Evolutionary conservation across 2,797 vertebrate genomes (phyloP), one percentile per base, ranked within the genome.

Genomic region (Merluccius polli): DNA sequence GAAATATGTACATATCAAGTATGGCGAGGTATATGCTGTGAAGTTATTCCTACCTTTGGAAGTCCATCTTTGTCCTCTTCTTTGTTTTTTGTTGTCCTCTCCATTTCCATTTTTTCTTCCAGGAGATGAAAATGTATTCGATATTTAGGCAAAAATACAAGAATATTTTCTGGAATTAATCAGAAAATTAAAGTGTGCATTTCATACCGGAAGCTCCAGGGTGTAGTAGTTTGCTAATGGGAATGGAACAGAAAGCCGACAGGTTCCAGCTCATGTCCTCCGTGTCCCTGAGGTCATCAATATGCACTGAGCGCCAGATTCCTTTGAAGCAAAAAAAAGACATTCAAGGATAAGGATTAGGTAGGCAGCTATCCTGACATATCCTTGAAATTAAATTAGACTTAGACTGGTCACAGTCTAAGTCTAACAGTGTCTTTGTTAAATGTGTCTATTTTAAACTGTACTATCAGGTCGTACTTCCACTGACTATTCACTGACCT

Each of bases 251-350:
- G 81, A 94, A 92, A 77, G 75, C 82, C 30, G 86, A 81, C 69
- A 94, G 83, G 83, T 95, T 91, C 76, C 90, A 76, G 33, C 90
- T 93, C 93, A 94, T 93, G 77, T 93, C 92, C 21, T 90, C 83
- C 2, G 91, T 88, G 65, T 94, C 92, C 78, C 90, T 91, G 82
- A 95, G 87, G 83, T 95, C 93, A 72, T 94, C 94, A 36, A 94
- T 89, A 71, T 95, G 94, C 67, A 88, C 85, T 0, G 93, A 94
- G 13, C 87, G 82, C 94, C 94, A 95, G 69, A 87, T 68, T 48
- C 94, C 94, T 94, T 78, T 1, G 2, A 77, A 2, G 6, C 0
- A 0, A 81, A 73, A 79, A 29, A 73, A n/a, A 38, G 10, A 35
- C 32, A 36, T 38, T 71, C 4, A 41, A 71, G 35, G 32, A 38